A percentile compares a stretch with the other conserved stretches of the same genome.
Evolutionary conservation across 2,797 vertebrate genomes (phyloP).

Genomic region (Sebastes itinus): DNA sequence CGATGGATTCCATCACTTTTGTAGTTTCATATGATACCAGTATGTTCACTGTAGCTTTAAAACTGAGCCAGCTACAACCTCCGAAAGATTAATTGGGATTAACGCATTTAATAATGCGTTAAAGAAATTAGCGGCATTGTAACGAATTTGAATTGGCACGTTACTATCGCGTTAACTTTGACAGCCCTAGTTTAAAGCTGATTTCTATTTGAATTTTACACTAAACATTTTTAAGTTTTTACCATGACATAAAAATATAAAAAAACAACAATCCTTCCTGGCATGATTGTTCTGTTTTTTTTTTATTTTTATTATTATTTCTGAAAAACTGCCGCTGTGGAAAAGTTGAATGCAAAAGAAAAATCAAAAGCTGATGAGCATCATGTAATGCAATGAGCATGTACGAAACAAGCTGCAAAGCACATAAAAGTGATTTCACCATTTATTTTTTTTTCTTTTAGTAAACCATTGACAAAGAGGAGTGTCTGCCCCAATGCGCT

Average conservation of each 20-base stretch:
- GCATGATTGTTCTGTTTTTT: constrained; percentile 41
- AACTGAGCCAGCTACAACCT: too few relatives aligned
- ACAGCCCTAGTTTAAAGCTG: too few relatives aligned
- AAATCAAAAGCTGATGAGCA: constrained; percentile 59
- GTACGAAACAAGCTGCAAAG: constrained; percentile 39
- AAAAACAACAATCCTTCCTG: constrained; percentile 58
- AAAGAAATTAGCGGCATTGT: too few relatives aligned
- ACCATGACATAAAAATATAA: constrained; percentile 42
- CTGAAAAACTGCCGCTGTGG: background rate
- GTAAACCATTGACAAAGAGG: background rate
- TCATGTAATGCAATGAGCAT: constrained; percentile 65
- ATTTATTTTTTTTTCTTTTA: background rate
- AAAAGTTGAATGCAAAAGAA: constrained; percentile 44
- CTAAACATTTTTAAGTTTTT: background rate
- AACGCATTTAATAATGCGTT: too few relatives aligned
- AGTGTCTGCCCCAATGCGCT: background rate
- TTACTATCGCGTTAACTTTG: too few relatives aligned
- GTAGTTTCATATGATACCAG: too few relatives aligned
- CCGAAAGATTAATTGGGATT: too few relatives aligned
- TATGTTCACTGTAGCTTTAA: too few relatives aligned
- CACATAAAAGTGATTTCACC: constrained; percentile 28
- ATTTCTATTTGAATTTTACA: too few relatives aligned
- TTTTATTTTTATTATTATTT: background rate
- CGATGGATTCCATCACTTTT: too few relatives aligned
- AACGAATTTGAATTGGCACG: too few relatives aligned